These are phyloP conservation scores for Tetheella fluctuosa DNA, from an alignment of 2,888 invertebrate species.

Conservation along the genomic window DNA sequence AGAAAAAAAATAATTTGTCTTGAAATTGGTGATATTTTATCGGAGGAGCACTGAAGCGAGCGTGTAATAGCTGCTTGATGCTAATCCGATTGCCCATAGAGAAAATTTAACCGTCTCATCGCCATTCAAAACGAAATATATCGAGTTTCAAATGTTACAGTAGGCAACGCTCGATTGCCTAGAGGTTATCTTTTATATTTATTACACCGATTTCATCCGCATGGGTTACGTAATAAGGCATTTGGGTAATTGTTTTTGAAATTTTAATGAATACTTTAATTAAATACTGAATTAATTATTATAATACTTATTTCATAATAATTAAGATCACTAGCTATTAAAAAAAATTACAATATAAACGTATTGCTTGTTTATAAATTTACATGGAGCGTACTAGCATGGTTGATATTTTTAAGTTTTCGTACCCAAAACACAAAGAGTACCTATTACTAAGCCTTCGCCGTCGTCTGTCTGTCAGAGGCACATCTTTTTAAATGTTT, in stretches of 20 bases:
- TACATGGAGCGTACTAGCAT: no score
- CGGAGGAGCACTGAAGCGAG: constrained; percentile 41
- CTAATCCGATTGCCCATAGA: constrained; percentile 76
- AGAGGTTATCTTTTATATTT: constrained; percentile 3
- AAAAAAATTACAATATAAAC: no score
- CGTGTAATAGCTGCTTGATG: constrained; percentile 70
- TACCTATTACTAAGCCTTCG: no score
- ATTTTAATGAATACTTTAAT: constrained; percentile 3
- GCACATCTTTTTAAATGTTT: no score
- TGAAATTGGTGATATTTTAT: constrained; percentile 60
- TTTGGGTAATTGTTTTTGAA: neutral
- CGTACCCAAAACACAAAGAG: no score
- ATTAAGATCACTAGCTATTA: no score
- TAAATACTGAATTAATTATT: neutral
- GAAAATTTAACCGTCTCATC: constrained; percentile 65
- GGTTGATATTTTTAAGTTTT: no score
- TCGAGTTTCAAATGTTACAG: constrained; percentile 31
- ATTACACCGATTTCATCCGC: constrained; percentile 1
- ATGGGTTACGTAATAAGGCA: neutral
- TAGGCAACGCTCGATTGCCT: constrained; percentile 17
- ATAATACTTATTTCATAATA: no score
- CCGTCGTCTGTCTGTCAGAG: no score
- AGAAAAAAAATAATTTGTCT: no score
- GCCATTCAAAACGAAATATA: constrained; percentile 60
- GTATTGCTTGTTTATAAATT: no score